Conservation (phyloP, 2,113 vertebrate species). For the Tinamus guttatus region DNA sequence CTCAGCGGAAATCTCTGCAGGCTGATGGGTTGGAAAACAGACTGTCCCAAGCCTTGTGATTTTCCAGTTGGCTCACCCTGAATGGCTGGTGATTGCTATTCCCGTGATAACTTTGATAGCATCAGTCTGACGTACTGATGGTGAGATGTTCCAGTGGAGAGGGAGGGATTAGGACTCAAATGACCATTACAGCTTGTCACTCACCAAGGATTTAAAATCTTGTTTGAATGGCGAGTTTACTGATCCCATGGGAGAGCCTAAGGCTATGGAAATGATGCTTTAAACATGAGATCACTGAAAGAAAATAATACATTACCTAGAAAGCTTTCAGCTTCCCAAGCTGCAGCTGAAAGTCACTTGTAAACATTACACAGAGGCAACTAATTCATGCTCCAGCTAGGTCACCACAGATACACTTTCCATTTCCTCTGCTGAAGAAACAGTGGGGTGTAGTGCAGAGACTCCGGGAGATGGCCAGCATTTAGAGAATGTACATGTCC, state of each 20-base stretch:
- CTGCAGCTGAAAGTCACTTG: background rate
- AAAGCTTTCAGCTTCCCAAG: constrained; percentile 15
- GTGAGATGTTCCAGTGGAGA: background rate
- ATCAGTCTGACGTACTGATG: constrained; percentile 40
- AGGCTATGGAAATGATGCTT: constrained; percentile 29
- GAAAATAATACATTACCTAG: constrained; percentile 38
- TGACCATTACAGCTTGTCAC: constrained; percentile 32
- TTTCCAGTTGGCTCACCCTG: constrained; percentile 5
- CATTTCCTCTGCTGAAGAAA: background rate
- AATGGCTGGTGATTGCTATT: constrained; percentile 11
- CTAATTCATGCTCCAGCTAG: background rate
- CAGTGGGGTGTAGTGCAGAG: background rate
- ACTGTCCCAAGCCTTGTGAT: background rate
- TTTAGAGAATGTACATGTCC: background rate
- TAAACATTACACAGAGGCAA: background rate
- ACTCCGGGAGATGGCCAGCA: background rate
- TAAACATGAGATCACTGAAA: constrained; percentile 61
- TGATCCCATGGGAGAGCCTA: background rate
- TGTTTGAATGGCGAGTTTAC: constrained; percentile 60
- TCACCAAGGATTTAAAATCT: constrained; percentile 63
- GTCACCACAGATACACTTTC: background rate
- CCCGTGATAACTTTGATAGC: background rate
- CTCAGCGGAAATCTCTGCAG: background rate
- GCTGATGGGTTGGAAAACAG: background rate
- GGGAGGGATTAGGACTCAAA: constrained; percentile 36